phyloP scores from a whole-genome alignment of 2,797 vertebrate species.

The Hipposideros larvatus region DNA sequence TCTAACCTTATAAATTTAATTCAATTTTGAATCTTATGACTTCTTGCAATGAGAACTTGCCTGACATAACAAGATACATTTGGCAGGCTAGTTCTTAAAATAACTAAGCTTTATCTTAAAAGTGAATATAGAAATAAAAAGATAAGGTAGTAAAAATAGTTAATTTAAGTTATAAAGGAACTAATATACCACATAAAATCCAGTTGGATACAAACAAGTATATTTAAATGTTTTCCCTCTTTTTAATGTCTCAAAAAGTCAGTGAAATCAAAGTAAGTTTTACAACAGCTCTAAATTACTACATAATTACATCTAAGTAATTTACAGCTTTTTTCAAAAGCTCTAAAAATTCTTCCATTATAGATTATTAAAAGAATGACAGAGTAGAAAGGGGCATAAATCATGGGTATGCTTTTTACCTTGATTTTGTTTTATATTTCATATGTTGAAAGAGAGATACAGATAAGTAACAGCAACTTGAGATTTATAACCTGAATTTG shows the following conservation, averaged over 20 bases:
- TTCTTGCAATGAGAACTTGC: not conserved
- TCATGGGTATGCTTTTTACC: not conserved
- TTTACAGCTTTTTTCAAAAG: constrained; percentile 53
- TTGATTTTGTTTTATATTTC: constrained; percentile 49
- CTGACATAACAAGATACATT: not conserved
- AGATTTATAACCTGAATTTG: not conserved
- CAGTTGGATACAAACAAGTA: constrained; percentile 41
- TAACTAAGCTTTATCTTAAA: constrained; percentile 46
- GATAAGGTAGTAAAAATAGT: not conserved
- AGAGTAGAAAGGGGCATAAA: not conserved
- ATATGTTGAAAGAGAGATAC: not conserved
- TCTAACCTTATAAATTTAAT: constrained; percentile 61
- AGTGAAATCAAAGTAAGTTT: constrained; percentile 65
- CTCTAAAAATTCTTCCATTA: constrained; percentile 47
- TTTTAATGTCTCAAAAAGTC: constrained; percentile 2
- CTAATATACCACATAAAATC: not conserved
- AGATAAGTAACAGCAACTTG: constrained; percentile 29
- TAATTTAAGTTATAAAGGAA: constrained; percentile 1
- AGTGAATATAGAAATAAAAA: constrained; percentile 51
- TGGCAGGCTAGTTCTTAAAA: not conserved
- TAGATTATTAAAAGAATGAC: constrained; percentile 54
- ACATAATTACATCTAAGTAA: constrained; percentile 55
- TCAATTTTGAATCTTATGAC: constrained; percentile 63
- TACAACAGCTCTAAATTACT: constrained; percentile 63
- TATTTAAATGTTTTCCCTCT: not conserved